Evolutionary conservation across 2,113 vertebrate genomes (phyloP).

Genomic region (Tinamus guttatus): DNA sequence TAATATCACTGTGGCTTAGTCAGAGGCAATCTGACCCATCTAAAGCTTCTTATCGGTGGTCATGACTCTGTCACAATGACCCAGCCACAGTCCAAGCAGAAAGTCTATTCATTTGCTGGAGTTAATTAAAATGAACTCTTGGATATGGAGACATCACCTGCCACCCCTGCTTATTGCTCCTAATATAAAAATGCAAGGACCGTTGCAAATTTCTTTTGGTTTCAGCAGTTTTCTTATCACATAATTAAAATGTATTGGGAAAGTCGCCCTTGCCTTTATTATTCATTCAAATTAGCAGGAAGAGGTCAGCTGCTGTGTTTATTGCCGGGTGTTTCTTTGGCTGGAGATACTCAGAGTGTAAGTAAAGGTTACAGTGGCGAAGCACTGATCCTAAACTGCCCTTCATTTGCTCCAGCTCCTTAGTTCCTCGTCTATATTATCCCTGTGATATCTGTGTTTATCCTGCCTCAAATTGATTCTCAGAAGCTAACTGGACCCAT

Average conservation of each 20-base stretch:
- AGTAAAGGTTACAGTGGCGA: background rate
- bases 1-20: background rate
- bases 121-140: conserved; percentile 51
- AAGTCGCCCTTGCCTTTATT: conserved; percentile 4
- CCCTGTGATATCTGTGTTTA: no score
- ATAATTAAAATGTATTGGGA: conserved; percentile 8
- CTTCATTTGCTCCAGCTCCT: background rate
- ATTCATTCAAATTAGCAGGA: background rate
- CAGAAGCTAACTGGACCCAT: background rate
- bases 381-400: background rate
- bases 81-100: background rate
- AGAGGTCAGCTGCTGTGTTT: background rate
- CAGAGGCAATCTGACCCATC: background rate
- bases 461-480: background rate
- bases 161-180: conserved; percentile 18
- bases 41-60: background rate
- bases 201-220: background rate
- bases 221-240: conserved; percentile 34
- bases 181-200: conserved; percentile 39
- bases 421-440: background rate
- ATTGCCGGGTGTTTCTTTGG: background rate
- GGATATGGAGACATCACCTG: conserved; percentile 31
- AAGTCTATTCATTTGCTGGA: background rate
- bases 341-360: background rate
- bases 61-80: background rate